These are phyloP conservation scores for Tetranychus piercei DNA, from an alignment of 2,888 invertebrate species.

Conservation along the genomic window DNA sequence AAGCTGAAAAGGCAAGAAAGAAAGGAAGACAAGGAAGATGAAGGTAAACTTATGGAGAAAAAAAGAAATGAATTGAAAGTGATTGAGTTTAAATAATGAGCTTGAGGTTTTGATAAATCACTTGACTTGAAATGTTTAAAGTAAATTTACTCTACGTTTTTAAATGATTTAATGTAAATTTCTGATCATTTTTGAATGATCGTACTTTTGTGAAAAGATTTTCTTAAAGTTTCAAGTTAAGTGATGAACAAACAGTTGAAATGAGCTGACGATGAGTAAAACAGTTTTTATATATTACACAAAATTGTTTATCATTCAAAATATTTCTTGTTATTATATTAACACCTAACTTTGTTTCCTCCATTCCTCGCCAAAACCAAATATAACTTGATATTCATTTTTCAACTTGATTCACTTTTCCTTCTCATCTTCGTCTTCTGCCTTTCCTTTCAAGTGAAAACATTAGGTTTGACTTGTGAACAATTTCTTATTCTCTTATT, in stretches of 20 bases:
- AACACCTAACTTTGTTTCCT: background rate
- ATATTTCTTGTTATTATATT: background rate
- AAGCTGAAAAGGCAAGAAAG: background rate
- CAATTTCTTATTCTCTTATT: background rate
- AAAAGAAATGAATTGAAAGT: background rate
- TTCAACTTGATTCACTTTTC: background rate
- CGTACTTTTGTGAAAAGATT: too few relatives aligned
- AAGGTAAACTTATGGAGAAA: background rate
- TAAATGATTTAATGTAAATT: background rate
- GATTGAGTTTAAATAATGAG: background rate
- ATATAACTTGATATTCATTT: constrained; percentile 1
- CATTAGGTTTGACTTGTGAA: background rate
- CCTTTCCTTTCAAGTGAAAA: background rate
- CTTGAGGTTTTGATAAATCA: background rate
- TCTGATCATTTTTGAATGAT: too few relatives aligned
- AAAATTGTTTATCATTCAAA: background rate
- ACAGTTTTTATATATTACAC: too few relatives aligned
- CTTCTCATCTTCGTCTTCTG: background rate
- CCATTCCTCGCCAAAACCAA: background rate
- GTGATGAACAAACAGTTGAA: background rate
- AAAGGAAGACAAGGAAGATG: background rate
- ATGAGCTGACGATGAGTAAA: too few relatives aligned
- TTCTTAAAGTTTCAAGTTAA: too few relatives aligned
- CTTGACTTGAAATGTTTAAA: background rate
- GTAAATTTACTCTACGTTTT: background rate